Conservation (phyloP, 2,113 vertebrate species). For the Casuarius casuarius region DNA sequence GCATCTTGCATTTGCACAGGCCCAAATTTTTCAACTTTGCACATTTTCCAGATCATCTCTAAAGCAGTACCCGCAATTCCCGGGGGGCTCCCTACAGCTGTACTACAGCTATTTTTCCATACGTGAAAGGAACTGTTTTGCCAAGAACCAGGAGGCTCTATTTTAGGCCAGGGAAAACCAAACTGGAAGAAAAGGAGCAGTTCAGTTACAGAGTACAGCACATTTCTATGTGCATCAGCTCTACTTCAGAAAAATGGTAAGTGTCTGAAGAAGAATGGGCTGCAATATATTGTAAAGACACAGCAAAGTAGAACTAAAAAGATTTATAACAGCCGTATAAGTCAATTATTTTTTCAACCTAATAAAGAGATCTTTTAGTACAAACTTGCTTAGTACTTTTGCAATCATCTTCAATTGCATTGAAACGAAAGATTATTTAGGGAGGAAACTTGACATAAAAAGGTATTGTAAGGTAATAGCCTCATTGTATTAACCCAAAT, state of each 20-base stretch:
- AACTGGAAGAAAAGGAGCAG: background rate
- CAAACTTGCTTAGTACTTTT: background rate
- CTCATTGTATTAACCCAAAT: background rate
- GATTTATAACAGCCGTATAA: background rate
- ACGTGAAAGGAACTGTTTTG: background rate
- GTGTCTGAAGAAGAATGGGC: background rate
- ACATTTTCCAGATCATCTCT: slow-evolving; percentile 2
- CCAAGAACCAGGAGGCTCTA: background rate
- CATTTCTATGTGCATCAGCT: background rate
- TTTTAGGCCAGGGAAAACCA: background rate
- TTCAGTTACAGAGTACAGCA: background rate
- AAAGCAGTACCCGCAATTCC: background rate
- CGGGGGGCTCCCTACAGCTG: background rate
- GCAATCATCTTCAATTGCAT: background rate
- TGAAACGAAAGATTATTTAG: background rate
- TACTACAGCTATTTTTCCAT: background rate
- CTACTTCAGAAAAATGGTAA: background rate
- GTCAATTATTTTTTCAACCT: background rate
- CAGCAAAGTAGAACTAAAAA: background rate
- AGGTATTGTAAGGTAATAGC: background rate
- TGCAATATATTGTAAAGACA: background rate
- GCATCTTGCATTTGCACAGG: background rate
- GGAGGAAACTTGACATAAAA: background rate
- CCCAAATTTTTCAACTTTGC: background rate
- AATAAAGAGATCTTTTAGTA: background rate